phyloP scores from a whole-genome alignment of 37 sponge, comb jelly and placozoan species.

The Spongilla lacustris region DNA sequence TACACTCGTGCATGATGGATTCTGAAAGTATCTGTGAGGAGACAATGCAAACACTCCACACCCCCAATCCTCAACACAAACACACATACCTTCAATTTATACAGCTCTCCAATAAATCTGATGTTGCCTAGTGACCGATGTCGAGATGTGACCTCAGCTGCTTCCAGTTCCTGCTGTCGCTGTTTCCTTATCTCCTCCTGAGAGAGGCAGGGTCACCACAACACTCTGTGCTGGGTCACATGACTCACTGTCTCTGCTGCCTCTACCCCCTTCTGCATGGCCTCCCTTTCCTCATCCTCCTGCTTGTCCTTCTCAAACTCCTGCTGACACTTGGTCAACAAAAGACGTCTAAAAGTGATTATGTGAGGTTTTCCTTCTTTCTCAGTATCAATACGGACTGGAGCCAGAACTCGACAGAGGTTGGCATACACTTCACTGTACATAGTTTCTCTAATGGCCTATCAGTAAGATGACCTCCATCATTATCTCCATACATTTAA shows the following conservation, averaged over 20 bases:
- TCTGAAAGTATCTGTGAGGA: constrained; percentile 71
- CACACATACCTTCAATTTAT: constrained; percentile 78
- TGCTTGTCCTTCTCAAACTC: constrained; percentile 92
- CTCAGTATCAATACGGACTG: constrained; percentile 44
- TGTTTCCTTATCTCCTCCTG: constrained; percentile 62
- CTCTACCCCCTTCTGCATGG: constrained; percentile 46
- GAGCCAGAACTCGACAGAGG: constrained; percentile 63
- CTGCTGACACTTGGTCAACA: constrained; percentile 84
- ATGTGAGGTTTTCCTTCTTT: constrained; percentile 38
- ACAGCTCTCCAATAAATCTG: constrained; percentile 89
- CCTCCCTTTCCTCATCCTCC: constrained; percentile 53
- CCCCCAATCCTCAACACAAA: not conserved
- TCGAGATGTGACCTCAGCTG: constrained; percentile 21
- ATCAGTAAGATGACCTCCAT: not conserved
- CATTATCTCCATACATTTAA: too few relatives aligned
- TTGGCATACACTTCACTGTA: constrained; percentile 85
- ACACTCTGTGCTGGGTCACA: not conserved
- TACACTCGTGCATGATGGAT: constrained; percentile 88
- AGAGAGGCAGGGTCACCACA: not conserved
- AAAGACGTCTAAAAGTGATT: constrained; percentile 63
- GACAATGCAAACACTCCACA: not conserved
- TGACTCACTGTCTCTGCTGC: constrained; percentile 58
- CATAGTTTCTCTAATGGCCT: constrained; percentile 79
- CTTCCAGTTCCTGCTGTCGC: constrained; percentile 39
- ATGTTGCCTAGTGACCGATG: constrained; percentile 86